Evolutionary conservation across 1,140 invertebrate species (phyloP).

Genomic region (Caenorhabditis elegans): WBcel235 BX284604.4:5713001-5713500

Average conservation of each 20-base stretch:
- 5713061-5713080: slow-evolving; percentile 42
- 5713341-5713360: no score
- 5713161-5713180: slow-evolving; percentile 22
- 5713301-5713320: no score
- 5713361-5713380: no score
- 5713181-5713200: slow-evolving; percentile 41
- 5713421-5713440: no score
- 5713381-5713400: no score
- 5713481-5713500: no score
- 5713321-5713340: no score
- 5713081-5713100: slow-evolving; percentile 34
- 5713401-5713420: no score
- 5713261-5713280: no score
- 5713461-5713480: no score
- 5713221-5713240: slow-evolving; percentile 40
- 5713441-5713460: no score
- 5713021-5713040: background rate
- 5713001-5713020: slow-evolving; percentile 31
- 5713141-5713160: slow-evolving; percentile 41
- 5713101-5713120: slow-evolving; percentile 24
- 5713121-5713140: slow-evolving; percentile 1
- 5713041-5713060: background rate
- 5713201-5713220: slow-evolving; percentile 38
- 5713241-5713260: background rate
- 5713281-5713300: no score